Evolutionary conservation across 1,140 invertebrate genomes (phyloP).

Genomic region (Pantala flavescens): DNA sequence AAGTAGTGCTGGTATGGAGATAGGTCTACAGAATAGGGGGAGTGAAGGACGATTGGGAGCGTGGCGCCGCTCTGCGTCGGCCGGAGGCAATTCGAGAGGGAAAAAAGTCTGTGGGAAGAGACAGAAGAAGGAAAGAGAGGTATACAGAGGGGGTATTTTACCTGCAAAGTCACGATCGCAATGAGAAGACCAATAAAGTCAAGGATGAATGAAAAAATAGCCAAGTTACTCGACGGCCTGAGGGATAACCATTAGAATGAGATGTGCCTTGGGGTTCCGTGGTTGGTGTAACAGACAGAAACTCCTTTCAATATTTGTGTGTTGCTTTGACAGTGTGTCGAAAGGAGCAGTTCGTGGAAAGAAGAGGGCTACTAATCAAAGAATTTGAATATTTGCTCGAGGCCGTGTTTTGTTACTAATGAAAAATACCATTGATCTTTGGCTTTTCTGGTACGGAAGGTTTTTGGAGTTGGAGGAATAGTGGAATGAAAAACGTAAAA

Average conservation of each 20-base stretch:
- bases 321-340: no score
- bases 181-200: slow-evolving; percentile 5
- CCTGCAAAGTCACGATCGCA: background rate
- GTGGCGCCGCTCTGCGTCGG: background rate
- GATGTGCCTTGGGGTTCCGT: background rate
- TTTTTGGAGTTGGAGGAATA: no score
- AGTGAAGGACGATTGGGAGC: background rate
- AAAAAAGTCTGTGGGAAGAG: background rate
- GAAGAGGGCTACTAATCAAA: no score
- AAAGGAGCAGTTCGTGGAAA: no score
- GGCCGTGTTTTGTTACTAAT: no score
- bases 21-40: no score
- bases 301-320: no score
- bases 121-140: background rate
- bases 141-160: background rate
- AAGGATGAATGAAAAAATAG: background rate
- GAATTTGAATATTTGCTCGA: no score
- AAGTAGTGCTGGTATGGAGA: no score
- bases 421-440: no score
- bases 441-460: no score
- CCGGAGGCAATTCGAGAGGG: background rate
- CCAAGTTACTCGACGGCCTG: background rate
- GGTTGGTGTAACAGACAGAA: background rate
- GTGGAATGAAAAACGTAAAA: no score
- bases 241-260: background rate